Conservation (phyloP, 2,113 vertebrate genomes). For the Cercopithecus mona region DNA sequence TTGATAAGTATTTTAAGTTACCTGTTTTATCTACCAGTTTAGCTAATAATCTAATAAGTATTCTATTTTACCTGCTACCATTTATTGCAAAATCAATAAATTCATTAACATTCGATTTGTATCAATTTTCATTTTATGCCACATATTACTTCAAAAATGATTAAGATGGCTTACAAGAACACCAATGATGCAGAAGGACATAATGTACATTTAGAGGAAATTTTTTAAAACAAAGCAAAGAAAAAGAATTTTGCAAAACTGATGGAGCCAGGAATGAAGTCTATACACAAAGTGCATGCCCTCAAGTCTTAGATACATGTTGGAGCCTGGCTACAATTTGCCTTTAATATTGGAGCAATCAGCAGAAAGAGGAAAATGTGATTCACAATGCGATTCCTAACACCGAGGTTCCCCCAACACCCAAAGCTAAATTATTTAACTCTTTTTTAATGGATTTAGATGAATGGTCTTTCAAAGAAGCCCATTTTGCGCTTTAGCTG, state of each 20-base stretch:
- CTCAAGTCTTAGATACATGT: not conserved
- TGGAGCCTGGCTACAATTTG: not conserved
- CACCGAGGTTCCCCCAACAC: not conserved
- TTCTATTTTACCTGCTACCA: not conserved
- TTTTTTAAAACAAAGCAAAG: not conserved
- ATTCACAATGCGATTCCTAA: not conserved
- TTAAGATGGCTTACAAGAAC: not conserved
- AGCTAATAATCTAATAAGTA: not conserved
- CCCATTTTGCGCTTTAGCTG: too few relatives aligned
- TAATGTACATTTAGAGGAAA: not conserved
- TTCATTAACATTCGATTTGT: not conserved
- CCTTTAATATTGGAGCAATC: not conserved
- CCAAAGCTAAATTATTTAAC: not conserved
- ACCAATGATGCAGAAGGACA: not conserved
- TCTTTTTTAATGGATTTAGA: not conserved
- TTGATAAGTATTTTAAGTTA: not conserved
- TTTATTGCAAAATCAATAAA: conserved; percentile 12
- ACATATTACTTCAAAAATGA: not conserved
- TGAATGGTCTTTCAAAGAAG: not conserved
- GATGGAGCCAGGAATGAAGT: not conserved
- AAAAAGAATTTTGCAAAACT: not conserved
- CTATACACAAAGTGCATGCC: not conserved
- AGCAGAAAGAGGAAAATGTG: not conserved
- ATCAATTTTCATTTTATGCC: not conserved
- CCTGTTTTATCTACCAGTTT: not conserved